Conservation (phyloP, 2,888 invertebrate genomes). For the Leptodirus hochenwartii region DNA sequence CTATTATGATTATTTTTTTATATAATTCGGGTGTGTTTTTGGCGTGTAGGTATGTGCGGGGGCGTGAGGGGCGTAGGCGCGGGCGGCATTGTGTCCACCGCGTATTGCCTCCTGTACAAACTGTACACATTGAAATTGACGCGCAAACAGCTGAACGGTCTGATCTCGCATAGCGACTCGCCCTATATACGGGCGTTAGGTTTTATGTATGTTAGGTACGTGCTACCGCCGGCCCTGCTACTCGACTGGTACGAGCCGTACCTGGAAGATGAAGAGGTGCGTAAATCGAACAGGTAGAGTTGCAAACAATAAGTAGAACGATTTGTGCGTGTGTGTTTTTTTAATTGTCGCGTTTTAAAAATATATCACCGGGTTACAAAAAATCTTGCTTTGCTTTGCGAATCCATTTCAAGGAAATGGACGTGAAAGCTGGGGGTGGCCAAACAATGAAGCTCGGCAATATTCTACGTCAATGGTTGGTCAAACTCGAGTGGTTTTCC, state of each 20-base stretch:
- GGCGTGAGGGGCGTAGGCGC: conserved; percentile 98
- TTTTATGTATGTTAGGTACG: conserved; percentile 74
- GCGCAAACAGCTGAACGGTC: conserved; percentile 92
- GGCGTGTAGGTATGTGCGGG: conserved; percentile 99
- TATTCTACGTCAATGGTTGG: conserved; percentile 78
- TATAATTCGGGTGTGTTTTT: too few relatives aligned
- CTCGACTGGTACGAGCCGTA: conserved; percentile 97
- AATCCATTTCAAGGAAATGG: conserved; percentile 47
- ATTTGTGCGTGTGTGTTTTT: too few relatives aligned
- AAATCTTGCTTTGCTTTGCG: not conserved
- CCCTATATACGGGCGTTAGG: conserved; percentile 93
- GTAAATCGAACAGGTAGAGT: conserved; percentile 27
- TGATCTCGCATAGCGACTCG: conserved; percentile 89
- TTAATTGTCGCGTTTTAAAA: too few relatives aligned
- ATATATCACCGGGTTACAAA: not conserved
- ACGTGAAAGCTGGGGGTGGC: conserved; percentile 95
- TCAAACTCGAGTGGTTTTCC: conserved; percentile 97
- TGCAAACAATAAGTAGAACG: too few relatives aligned
- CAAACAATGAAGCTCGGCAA: conserved; percentile 85
- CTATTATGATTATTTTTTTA: too few relatives aligned
- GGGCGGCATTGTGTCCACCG: conserved; percentile 98
- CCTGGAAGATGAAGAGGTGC: conserved; percentile 83
- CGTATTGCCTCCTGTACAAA: conserved; percentile 97
- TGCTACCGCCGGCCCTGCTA: conserved; percentile 87
- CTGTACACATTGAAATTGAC: conserved; percentile 90